Evolutionary conservation across 2,888 invertebrate genomes (phyloP).

Genomic region (Meiosimyza decipiens): DNA sequence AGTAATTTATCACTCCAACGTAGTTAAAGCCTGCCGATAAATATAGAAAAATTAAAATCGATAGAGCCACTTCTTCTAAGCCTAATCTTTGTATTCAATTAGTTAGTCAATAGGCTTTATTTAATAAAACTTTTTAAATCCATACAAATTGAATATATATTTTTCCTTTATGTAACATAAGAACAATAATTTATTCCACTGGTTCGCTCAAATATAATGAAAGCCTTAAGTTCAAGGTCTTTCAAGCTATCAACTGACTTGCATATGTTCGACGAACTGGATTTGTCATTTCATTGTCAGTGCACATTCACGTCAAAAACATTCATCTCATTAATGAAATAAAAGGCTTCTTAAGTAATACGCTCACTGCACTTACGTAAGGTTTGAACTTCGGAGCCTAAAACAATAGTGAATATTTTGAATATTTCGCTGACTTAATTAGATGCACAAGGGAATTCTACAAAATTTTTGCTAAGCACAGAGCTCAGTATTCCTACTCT

Average conservation of each 20-base stretch:
- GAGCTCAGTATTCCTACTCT: too few relatives aligned
- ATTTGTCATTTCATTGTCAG: slow-evolving; percentile 32
- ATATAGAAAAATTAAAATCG: too few relatives aligned
- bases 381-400: slow-evolving; percentile 56
- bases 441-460: slow-evolving; percentile 48
- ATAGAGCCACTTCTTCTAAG: too few relatives aligned
- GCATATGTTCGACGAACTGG: not conserved
- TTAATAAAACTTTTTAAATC: too few relatives aligned
- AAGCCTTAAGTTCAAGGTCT: slow-evolving; percentile 13
- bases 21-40: too few relatives aligned
- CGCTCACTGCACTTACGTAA: slow-evolving; percentile 48
- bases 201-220: not conserved
- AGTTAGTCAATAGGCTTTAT: too few relatives aligned
- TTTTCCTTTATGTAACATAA: too few relatives aligned
- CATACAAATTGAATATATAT: too few relatives aligned
- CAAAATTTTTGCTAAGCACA: slow-evolving; percentile 11
- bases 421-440: slow-evolving; percentile 62
- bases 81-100: too few relatives aligned
- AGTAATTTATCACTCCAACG: too few relatives aligned
- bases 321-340: slow-evolving; percentile 8
- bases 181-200: too few relatives aligned
- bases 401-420: slow-evolving; percentile 60
- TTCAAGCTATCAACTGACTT: not conserved
- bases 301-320: not conserved
- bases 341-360: not conserved